A percentile compares a stretch with the other conserved stretches of the same genome.
phyloP scores from a whole-genome alignment of 23 tunicate species.

The Halocynthia aurantium region DNA sequence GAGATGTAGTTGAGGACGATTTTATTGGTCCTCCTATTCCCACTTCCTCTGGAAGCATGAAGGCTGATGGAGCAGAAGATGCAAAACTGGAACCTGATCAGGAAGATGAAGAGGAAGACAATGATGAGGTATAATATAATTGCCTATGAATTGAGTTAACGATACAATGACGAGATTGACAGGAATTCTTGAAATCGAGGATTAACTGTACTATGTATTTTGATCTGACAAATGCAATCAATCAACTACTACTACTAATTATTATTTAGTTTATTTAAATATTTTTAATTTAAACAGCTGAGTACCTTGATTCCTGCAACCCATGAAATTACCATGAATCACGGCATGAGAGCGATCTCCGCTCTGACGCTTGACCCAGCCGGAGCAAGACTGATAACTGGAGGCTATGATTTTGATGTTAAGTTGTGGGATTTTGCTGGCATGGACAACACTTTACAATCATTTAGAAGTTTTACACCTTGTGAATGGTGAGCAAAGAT shows the following conservation, averaged over 20 bases:
- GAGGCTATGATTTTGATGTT: conserved; percentile 86
- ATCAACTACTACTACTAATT: no score
- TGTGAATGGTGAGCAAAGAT: conserved; percentile 79
- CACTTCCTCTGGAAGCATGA: background rate
- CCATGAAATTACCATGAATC: conserved; percentile 70
- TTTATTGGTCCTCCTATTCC: conserved; percentile 82
- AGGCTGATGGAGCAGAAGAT: conserved; percentile 5
- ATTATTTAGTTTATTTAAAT: background rate
- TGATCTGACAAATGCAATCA: no score
- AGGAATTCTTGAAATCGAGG: background rate
- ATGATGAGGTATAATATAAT: background rate
- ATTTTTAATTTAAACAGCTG: conserved; percentile 4
- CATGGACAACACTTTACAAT: conserved; percentile 80
- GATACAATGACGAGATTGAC: background rate
- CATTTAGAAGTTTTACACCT: conserved; percentile 80
- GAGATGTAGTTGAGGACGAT: conserved; percentile 43
- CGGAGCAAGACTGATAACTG: conserved; percentile 79
- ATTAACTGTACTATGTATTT: no score
- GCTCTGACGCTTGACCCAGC: conserved; percentile 89
- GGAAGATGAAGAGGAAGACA: conserved; percentile 50
- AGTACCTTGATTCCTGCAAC: conserved; percentile 68
- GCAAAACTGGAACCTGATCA: conserved; percentile 18
- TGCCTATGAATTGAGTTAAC: background rate
- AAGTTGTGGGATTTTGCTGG: conserved; percentile 99
- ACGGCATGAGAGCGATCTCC: conserved; percentile 77